Evolutionary conservation across 2,113 vertebrate species (phyloP).

Genomic region (Genyomyrus donnyi): DNA sequence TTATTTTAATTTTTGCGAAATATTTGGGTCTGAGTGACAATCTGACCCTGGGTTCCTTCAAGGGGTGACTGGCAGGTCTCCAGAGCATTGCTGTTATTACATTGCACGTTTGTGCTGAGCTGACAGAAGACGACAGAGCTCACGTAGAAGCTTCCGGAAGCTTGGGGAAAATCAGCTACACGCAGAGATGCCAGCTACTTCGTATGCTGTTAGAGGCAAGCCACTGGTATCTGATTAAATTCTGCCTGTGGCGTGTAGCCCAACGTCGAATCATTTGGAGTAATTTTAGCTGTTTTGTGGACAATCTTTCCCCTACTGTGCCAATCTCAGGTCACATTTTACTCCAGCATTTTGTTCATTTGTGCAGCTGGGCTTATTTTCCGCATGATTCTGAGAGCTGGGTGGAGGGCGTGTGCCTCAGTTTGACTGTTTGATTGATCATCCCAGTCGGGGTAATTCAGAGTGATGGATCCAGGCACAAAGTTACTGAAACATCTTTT

Average conservation of each 20-base stretch:
- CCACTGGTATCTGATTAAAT: neutral
- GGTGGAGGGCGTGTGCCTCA: neutral
- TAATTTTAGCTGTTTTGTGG: neutral
- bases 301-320: neutral
- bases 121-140: neutral
- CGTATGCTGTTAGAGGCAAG: neutral
- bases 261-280: neutral
- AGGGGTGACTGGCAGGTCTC: neutral
- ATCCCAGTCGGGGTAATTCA: neutral
- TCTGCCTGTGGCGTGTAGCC: neutral
- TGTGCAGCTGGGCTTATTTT: neutral
- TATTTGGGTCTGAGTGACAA: neutral
- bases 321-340: neutral
- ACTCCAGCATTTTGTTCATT: neutral
- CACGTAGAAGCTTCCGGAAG: neutral
- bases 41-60: neutral
- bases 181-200: neutral
- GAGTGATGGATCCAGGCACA: slow-evolving; percentile 20
- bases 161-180: neutral
- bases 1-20: neutral
- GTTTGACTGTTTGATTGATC: neutral
- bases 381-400: neutral
- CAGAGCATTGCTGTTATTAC: neutral
- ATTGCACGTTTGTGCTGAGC: neutral
- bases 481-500: slow-evolving; percentile 35